phyloP scores from a whole-genome alignment of 2,888 invertebrate species.

The Drosophila prostipennis region DNA sequence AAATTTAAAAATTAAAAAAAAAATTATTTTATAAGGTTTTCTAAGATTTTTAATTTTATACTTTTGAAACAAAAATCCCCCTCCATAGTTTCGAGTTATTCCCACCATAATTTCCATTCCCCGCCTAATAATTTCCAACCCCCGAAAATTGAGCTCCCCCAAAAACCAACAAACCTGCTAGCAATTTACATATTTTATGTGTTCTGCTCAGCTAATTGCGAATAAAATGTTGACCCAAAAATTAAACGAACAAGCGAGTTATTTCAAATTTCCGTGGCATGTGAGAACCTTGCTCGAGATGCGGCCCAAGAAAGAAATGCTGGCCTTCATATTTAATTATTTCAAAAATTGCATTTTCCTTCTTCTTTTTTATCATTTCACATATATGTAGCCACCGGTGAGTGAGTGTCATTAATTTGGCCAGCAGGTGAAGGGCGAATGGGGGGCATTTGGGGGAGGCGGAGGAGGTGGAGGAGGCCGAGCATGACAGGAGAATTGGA shows the following conservation, averaged over 20 bases:
- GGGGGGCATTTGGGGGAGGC: conserved; percentile 21
- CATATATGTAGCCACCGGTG: conserved; percentile 43
- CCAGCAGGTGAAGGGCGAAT: conserved; percentile 26
- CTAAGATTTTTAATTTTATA: neutral
- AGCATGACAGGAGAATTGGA: conserved; percentile 59
- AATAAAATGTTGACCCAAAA: conserved; percentile 44
- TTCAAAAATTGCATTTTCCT: conserved; percentile 67
- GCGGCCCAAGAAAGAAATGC: conserved; percentile 32
- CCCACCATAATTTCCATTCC: conserved; percentile 18
- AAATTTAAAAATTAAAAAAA: no score
- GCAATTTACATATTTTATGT: conserved; percentile 39
- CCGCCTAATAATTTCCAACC: conserved; percentile 1
- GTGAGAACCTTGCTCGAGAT: conserved; percentile 37
- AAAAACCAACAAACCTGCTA: conserved; percentile 18
- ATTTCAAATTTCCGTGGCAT: conserved; percentile 31
- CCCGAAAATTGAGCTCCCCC: conserved; percentile 1
- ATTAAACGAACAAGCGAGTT: conserved; percentile 30
- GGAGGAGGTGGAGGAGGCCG: conserved; percentile 33
- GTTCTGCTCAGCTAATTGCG: conserved; percentile 36
- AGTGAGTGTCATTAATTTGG: conserved; percentile 67
- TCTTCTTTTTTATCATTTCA: conserved; percentile 46
- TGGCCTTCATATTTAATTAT: conserved; percentile 70
- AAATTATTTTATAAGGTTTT: no score
- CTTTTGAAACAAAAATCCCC: neutral
- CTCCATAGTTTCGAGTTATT: neutral